Evolutionary conservation across 2,113 vertebrate species (phyloP), one percentile per base, ranked within the genome.

Genomic region (Dipodomys ordii): DNA sequence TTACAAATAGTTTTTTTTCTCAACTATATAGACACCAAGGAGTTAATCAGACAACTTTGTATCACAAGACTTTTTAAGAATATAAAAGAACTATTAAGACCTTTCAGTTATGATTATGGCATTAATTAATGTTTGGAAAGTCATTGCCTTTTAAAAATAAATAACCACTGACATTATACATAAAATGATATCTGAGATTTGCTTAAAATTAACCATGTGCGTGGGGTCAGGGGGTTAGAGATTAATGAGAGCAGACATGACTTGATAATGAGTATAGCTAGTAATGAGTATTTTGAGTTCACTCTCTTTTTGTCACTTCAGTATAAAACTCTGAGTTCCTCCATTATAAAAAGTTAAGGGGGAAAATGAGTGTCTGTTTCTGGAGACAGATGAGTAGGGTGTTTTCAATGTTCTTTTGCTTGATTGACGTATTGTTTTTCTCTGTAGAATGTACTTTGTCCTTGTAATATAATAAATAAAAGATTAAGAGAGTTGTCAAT

Each of bases 61-160:
- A 65, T 12, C n/a, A 23, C 16, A 23, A 85, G 83, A 92, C 30
- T 74, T 64, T 13, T 83, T 68, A 60, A 74, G 84, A 49, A 91
- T 53, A 80, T 57, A 32, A 94, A 80, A 23, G 6, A 94, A 92
- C 79, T 71, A 72, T n/a, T 35, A 28, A 78, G 65, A 7, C 19
- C 77, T 93, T 84, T 73, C 6, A 49, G 13, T 25, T 85, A 28
- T 84, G 57, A 78, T 85, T 22, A 79, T 30, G 65, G 30, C 27
- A 67, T 49, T 69, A 53, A 28, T 46, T 78, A 35, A 39, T 13
- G 19, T 64, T 80, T 85, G 72, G 53, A 9, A 65, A 91, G 64
- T 19, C 30, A 73, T 89, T 81, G 39, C 10, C 30, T 88, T 88
- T 74, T 88, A 68, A 53, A 86, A 74, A 39, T 79, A 30, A 3